These are phyloP conservation scores for Onchidella celtica DNA, from an alignment of 2,888 invertebrate genomes.

Conservation along the genomic window DNA sequence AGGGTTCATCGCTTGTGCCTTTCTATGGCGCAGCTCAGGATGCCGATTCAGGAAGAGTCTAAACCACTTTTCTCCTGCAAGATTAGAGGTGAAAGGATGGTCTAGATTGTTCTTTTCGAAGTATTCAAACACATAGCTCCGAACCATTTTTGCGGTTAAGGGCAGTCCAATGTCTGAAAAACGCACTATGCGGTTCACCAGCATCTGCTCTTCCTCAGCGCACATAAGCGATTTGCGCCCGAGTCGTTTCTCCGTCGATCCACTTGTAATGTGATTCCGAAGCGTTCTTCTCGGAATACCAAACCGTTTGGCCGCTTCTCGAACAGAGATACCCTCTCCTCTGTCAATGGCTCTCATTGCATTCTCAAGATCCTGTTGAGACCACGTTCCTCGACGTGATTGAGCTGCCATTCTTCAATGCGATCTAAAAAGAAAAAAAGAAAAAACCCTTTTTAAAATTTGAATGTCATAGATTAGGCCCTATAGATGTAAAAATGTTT, in stretches of 20 bases:
- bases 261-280: too few species aligned
- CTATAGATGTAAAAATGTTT: too few species aligned
- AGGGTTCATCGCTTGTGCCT: slow-evolving; percentile 18
- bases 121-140: slow-evolving; percentile 13
- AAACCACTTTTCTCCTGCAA: slow-evolving; percentile 23
- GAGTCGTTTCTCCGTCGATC: background rate
- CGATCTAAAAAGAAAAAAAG: too few species aligned
- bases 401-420: too few species aligned
- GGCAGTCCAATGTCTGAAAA: slow-evolving; percentile 17
- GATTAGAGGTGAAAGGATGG: background rate
- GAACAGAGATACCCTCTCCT: too few species aligned
- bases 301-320: too few species aligned
- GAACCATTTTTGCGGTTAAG: slow-evolving; percentile 1
- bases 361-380: too few species aligned
- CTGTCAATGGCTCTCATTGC: too few species aligned
- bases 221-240: background rate
- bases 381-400: too few species aligned
- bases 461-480: too few species aligned
- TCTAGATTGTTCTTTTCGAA: background rate
- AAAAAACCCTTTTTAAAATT: too few species aligned
- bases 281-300: too few species aligned
- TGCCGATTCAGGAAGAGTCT: background rate
- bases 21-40: background rate
- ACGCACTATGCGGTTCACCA: background rate
- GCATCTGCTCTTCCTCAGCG: background rate